Evolutionary conservation across 2,113 vertebrate species (phyloP).

Genomic region (human): DNA sequence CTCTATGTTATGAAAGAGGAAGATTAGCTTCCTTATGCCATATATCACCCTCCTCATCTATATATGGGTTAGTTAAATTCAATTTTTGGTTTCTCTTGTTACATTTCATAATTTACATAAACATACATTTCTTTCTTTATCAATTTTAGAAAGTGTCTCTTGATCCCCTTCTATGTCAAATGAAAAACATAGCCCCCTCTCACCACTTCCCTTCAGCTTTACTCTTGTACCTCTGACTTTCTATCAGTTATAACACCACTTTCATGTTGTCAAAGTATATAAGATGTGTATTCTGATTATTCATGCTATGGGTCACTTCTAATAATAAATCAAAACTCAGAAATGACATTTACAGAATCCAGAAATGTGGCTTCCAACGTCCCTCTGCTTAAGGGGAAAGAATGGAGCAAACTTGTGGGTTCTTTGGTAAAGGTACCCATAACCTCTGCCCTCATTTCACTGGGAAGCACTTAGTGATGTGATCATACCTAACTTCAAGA

Average conservation of each 20-base stretch:
- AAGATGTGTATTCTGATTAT: background rate
- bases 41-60: background rate
- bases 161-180: background rate
- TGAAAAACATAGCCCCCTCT: background rate
- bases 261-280: background rate
- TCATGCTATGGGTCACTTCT: background rate
- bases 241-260: background rate
- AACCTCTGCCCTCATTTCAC: background rate
- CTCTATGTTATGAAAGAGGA: background rate
- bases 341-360: background rate
- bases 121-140: background rate
- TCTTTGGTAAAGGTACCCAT: background rate
- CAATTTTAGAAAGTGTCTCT: background rate
- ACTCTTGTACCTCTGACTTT: background rate
- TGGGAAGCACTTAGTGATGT: background rate
- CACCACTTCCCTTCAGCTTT: background rate
- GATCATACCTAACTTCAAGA: background rate
- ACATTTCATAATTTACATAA: background rate
- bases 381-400: background rate
- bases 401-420: background rate
- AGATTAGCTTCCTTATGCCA: background rate
- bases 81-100: background rate
- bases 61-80: background rate
- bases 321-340: background rate
- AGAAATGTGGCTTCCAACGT: background rate